Evolutionary conservation across 37 sponge, comb jelly and placozoan species (phyloP).

Genomic region (Sycon ciliatum): DNA sequence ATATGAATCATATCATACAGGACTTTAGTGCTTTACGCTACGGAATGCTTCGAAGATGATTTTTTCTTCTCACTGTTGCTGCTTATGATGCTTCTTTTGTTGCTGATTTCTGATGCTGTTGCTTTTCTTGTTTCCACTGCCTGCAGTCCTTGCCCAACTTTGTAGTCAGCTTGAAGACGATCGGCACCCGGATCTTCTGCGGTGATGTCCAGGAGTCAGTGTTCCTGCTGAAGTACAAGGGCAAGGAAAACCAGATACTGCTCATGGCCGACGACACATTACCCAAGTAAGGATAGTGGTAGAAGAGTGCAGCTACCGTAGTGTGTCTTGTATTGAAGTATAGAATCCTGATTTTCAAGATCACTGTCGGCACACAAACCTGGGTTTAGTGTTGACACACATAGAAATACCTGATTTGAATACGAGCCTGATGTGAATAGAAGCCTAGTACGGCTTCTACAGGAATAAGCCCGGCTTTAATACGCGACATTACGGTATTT

Average conservation of each 20-base stretch:
- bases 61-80: background rate
- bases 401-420: too few species aligned
- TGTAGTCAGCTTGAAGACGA: conserved; percentile 68
- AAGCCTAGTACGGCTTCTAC: too few species aligned
- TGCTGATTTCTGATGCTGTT: background rate
- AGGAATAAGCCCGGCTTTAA: too few species aligned
- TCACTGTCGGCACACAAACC: too few species aligned
- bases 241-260: conserved; percentile 78
- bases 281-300: conserved; percentile 44
- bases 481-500: too few species aligned
- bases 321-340: too few species aligned
- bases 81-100: background rate
- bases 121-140: background rate
- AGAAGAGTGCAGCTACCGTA: background rate
- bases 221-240: conserved; percentile 78
- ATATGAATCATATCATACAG: too few species aligned
- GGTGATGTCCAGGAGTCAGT: conserved; percentile 90
- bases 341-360: too few species aligned
- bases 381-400: too few species aligned
- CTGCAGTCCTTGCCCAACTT: conserved; percentile 73
- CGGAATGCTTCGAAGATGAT: too few species aligned
- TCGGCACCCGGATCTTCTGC: conserved; percentile 71
- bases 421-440: too few species aligned
- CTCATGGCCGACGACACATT: conserved; percentile 90
- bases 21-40: too few species aligned